Evolutionary conservation across 2,888 invertebrate species (phyloP).

Genomic region (Notodonta ziczac): DNA sequence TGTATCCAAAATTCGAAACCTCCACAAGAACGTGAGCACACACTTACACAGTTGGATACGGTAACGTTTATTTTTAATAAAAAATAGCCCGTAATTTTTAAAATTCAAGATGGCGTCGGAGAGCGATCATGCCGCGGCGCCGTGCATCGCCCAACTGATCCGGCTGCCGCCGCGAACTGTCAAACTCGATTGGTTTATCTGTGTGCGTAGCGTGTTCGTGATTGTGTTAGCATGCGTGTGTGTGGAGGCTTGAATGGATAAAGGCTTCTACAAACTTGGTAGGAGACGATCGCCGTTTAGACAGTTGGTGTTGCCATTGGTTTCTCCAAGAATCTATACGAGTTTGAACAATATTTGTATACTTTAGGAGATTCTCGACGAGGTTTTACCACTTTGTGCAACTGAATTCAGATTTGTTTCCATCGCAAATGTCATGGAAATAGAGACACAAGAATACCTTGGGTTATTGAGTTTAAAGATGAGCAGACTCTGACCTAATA

Average conservation of each 20-base stretch:
- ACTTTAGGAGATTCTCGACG: background rate
- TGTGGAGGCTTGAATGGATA: conserved; percentile 72
- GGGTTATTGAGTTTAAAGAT: too few species aligned
- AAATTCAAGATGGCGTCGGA: conserved; percentile 68
- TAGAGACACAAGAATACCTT: too few species aligned
- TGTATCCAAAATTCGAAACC: conserved; percentile 32
- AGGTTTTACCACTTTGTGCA: too few species aligned
- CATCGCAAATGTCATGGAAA: too few species aligned
- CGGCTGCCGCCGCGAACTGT: conserved; percentile 66
- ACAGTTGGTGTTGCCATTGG: conserved; percentile 28
- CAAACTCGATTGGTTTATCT: conserved; percentile 73
- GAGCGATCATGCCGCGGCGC: conserved; percentile 73
- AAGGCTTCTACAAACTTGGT: conserved; percentile 44
- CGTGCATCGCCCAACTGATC: conserved; percentile 80
- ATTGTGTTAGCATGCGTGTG: conserved; percentile 34
- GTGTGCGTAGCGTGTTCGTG: conserved; percentile 44
- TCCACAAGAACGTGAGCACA: conserved; percentile 50
- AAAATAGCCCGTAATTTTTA: conserved; percentile 64
- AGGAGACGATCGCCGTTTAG: conserved; percentile 35
- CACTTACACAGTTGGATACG: conserved; percentile 70
- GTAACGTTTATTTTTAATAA: conserved; percentile 70
- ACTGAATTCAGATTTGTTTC: too few species aligned
- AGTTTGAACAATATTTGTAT: background rate
- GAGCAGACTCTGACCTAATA: too few species aligned
- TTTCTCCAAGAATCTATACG: background rate